Evolutionary conservation across 2,888 invertebrate species (phyloP).

Genomic region (Eristalis pertinax): DNA sequence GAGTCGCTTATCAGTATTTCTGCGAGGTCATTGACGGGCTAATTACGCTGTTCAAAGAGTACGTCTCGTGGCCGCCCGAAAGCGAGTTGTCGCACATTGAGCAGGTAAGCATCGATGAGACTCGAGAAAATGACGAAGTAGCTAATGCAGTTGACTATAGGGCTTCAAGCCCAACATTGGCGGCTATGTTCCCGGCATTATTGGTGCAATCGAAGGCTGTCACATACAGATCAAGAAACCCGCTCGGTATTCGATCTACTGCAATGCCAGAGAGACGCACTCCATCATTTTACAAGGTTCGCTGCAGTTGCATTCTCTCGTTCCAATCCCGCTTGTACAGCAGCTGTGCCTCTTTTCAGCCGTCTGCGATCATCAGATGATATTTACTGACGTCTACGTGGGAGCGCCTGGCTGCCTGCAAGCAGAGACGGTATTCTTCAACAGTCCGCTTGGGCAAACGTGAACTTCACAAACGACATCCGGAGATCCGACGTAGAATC

Average conservation of each 20-base stretch:
- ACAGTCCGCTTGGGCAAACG: conserved; percentile 60
- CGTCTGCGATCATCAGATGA: conserved; percentile 57
- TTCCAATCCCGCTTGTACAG: background rate
- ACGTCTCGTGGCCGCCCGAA: conserved; percentile 42
- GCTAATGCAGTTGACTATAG: background rate
- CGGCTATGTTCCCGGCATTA: conserved; percentile 44
- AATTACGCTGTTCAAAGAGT: conserved; percentile 36
- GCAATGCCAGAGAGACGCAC: conserved; percentile 30
- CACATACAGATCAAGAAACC: conserved; percentile 59
- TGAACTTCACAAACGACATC: too few species aligned
- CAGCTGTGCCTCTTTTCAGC: background rate
- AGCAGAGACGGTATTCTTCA: conserved; percentile 37
- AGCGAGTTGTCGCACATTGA: conserved; percentile 34
- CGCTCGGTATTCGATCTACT: conserved; percentile 56
- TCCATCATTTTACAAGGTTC: conserved; percentile 56
- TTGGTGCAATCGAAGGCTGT: conserved; percentile 54
- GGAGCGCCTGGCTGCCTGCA: conserved; percentile 49
- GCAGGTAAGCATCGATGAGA: conserved; percentile 24
- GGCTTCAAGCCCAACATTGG: conserved; percentile 54
- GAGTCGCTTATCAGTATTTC: conserved; percentile 49
- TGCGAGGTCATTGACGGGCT: conserved; percentile 50
- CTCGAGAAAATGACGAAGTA: background rate
- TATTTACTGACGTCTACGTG: conserved; percentile 54
- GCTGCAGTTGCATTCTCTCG: background rate
- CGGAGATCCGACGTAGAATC: too few species aligned